Evolutionary conservation across 2,888 invertebrate species (phyloP).

Genomic region (Micoletzkya japonica): DNA sequence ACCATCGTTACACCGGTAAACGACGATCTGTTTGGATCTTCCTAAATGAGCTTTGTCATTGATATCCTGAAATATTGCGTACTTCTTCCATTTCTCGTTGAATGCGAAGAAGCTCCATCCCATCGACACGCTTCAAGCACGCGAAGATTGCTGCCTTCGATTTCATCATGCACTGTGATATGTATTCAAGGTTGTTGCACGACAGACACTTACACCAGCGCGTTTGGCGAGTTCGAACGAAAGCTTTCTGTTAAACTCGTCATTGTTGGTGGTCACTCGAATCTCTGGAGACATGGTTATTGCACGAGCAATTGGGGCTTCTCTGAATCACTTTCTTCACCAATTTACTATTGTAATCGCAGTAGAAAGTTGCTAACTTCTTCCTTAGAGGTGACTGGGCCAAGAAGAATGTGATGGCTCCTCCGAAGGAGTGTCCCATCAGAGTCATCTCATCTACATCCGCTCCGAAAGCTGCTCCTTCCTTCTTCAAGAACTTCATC

Average conservation of each 20-base stretch:
- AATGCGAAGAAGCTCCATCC: neutral
- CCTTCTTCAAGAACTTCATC: conserved; percentile 1
- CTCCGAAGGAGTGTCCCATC: conserved; percentile 21
- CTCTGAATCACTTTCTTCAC: neutral
- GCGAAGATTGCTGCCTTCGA: neutral
- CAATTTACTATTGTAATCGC: neutral
- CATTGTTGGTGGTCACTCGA: neutral
- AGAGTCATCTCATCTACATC: conserved; percentile 2
- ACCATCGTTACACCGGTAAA: neutral
- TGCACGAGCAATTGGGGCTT: conserved; percentile 11
- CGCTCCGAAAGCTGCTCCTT: conserved; percentile 13
- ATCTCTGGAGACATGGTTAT: conserved; percentile 11
- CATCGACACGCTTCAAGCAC: neutral
- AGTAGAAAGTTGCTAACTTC: conserved; percentile 1
- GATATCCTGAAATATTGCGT: neutral
- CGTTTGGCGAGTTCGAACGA: conserved; percentile 8
- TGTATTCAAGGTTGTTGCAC: neutral
- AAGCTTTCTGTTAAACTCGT: neutral
- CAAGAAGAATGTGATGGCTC: neutral
- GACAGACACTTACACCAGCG: neutral
- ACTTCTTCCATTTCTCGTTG: conserved; percentile 1
- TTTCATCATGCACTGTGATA: neutral
- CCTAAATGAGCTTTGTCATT: neutral
- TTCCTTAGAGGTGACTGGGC: conserved; percentile 15
- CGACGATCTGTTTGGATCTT: neutral